These are phyloP conservation scores for Lutraria rhynchaena DNA, from an alignment of 1,140 invertebrate genomes.

Conservation along the genomic window DNA sequence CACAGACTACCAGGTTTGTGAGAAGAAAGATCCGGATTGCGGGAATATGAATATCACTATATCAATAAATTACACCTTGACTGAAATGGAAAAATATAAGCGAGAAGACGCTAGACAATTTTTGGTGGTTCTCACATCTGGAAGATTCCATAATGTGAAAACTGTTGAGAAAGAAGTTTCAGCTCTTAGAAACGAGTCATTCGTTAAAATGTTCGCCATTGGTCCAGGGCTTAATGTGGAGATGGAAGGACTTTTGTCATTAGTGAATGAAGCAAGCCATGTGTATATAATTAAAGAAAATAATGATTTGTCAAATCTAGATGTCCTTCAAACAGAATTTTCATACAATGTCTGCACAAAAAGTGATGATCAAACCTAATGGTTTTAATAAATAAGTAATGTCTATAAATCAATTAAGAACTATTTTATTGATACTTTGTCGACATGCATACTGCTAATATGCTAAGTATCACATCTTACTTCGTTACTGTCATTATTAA, in stretches of 20 bases:
- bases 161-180: neutral
- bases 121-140: neutral
- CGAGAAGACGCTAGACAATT: slow-evolving; percentile 14
- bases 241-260: neutral
- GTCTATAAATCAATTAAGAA: too few relatives aligned
- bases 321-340: neutral
- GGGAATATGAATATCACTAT: neutral
- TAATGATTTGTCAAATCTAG: neutral
- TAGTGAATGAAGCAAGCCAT: neutral
- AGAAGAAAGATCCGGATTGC: neutral
- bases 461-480: too few relatives aligned
- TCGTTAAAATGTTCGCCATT: neutral
- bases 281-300: neutral
- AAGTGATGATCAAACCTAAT: too few relatives aligned
- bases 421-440: too few relatives aligned
- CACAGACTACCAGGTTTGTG: neutral
- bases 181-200: neutral
- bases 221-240: slow-evolving; percentile 2
- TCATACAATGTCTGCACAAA: too few relatives aligned
- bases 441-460: too few relatives aligned
- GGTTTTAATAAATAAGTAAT: too few relatives aligned
- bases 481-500: too few relatives aligned
- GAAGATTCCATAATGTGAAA: neutral
- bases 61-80: neutral
- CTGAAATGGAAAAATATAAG: neutral